A percentile compares a stretch with the other conserved stretches of the same genome.
phyloP scores from a whole-genome alignment of 2,113 vertebrate species.

The Tapirus terrestris region DNA sequence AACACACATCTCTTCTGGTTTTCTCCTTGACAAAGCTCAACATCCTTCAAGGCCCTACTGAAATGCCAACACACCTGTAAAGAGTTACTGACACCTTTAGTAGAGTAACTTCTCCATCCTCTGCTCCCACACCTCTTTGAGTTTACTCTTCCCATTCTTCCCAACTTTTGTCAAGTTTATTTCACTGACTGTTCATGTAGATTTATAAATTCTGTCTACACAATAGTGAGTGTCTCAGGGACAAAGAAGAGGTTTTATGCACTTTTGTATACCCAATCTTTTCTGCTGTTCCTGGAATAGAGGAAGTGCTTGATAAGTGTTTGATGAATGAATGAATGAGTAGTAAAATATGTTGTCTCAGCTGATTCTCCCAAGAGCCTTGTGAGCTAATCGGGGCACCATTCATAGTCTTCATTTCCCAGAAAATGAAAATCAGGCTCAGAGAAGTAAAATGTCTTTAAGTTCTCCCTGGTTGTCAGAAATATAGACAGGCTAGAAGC shows the following conservation, averaged over 20 bases:
- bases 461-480: not conserved
- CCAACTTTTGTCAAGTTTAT: not conserved
- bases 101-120: accelerated
- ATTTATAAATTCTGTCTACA: accelerated
- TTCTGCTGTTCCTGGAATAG: not conserved
- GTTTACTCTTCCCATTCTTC: no score
- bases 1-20: no score
- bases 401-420: not conserved
- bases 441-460: not conserved
- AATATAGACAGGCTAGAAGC: not conserved
- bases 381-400: accelerated
- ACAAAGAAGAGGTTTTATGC: not conserved
- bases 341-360: not conserved
- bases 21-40: accelerated
- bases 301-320: not conserved
- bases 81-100: not conserved
- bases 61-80: accelerated
- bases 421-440: not conserved
- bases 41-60: accelerated
- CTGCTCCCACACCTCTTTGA: accelerated
- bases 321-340: not conserved
- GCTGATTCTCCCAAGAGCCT: not conserved
- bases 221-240: not conserved
- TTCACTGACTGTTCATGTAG: not conserved
- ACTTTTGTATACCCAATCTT: not conserved